Base-by-base conservation (phyloP, 2,888 invertebrate genomes). In the Sarcophaga carnaria region DNA sequence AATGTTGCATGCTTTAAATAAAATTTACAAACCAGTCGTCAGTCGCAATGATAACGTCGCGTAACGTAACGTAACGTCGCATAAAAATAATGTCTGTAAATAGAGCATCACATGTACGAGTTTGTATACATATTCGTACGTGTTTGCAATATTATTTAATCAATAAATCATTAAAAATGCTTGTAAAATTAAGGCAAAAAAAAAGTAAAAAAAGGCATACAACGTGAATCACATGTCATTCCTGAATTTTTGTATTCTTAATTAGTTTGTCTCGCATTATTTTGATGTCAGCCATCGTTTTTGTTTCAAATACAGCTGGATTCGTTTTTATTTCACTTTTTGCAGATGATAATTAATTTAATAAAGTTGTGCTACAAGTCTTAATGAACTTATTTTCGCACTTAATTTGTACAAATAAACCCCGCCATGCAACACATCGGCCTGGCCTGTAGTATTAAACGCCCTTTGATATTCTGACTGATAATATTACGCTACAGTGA, bases 321-420 rank as follows among this genome's bases (percentile, higher is more conserved):
- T n/a, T n/a, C n/a, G n/a, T 4, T 27, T 27, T 27, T 27, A 27
- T 37, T 37, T 37, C 1, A 8, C 8, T 37, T 8, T 37, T 17
- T 5, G 11, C 8, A 62, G 22, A 62, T 4, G 62, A 22, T 20
- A 59, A 77, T 82, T 71, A 62, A 69, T 75, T 76, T 70, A 62
- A 82, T 70, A 64, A 70, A 63, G 11, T 20, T 59, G 27, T 59
- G 37, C 11, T 11, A 27, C n/a, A 70, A 75, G 37, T n/a, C 59
- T 27, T 81, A 87, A 87, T 81, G 75, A 83, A 87, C 75, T 66
- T 64, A 74, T 78, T 80, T 86, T 78, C 70, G 83, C 86, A 81
- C 78, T 87, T 81, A 83, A 75, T 86, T 83, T 83, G 80, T 74
- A 70, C 74, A 80, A 79, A 83, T 66, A 81, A 85, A 77, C 69